A percentile compares a stretch with the other conserved stretches of the same genome.
Conservation (phyloP, 1,140 invertebrate genomes). For the Lanistes nyassanus region DNA sequence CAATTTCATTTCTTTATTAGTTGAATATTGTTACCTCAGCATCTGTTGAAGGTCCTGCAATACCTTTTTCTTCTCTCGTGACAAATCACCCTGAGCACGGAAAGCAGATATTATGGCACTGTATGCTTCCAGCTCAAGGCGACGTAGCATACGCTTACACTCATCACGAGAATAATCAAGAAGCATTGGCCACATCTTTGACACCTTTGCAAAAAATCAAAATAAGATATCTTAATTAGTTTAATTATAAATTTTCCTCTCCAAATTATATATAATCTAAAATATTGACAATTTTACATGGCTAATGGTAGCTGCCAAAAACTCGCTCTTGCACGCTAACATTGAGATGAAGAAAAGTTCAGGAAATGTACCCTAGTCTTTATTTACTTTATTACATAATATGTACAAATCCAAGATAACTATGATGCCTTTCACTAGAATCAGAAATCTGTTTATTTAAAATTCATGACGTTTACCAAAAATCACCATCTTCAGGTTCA, state of each 20-base stretch:
- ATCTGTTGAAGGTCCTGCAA: constrained; percentile 82
- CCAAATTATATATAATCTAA: not conserved
- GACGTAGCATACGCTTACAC: constrained; percentile 84
- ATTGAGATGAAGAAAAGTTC: too few species aligned
- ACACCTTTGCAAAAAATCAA: not conserved
- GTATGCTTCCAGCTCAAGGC: constrained; percentile 91
- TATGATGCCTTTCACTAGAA: too few species aligned
- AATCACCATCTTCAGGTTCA: too few species aligned
- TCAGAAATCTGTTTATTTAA: too few species aligned
- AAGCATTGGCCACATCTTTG: constrained; percentile 77
- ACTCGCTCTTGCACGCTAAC: too few species aligned
- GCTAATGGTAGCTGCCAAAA: too few species aligned
- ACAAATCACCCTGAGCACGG: constrained; percentile 89
- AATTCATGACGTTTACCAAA: too few species aligned
- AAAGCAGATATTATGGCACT: constrained; percentile 87
- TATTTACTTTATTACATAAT: too few species aligned
- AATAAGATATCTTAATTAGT: not conserved
- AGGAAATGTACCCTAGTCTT: too few species aligned
- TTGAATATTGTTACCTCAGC: constrained; percentile 68
- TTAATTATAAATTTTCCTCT: not conserved
- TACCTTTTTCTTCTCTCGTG: constrained; percentile 83
- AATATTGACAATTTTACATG: not conserved
- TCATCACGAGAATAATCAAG: constrained; percentile 85
- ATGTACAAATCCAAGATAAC: too few species aligned
- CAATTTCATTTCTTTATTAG: not conserved